These are phyloP conservation scores for Fringilla coelebs DNA, from an alignment of 2,797 vertebrate species.

Conservation along the genomic window DNA sequence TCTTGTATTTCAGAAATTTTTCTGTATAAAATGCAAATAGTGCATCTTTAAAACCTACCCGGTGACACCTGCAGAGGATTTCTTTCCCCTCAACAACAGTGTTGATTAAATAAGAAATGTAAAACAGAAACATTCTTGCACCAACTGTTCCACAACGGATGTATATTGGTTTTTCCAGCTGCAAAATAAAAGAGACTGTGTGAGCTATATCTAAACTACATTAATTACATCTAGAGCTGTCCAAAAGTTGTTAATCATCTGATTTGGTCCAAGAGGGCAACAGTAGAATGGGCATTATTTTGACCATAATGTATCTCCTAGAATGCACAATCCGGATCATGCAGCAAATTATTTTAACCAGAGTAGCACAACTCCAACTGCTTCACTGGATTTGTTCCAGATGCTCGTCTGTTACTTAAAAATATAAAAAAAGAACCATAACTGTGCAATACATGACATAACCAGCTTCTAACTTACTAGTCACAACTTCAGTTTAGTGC, in stretches of 20 bases:
- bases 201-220: neutral
- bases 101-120: slow-evolving; percentile 88
- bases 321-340: neutral
- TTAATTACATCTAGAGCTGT: neutral
- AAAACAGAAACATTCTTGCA: slow-evolving; percentile 90
- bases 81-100: slow-evolving; percentile 85
- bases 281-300: neutral
- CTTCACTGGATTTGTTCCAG: neutral
- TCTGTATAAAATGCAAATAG: neutral
- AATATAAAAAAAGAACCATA: neutral
- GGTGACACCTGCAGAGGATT: slow-evolving; percentile 93
- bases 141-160: slow-evolving; percentile 88
- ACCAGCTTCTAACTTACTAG: neutral
- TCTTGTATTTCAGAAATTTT: neutral
- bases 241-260: neutral
- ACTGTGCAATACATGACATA: neutral
- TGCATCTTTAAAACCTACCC: slow-evolving; percentile 74
- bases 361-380: neutral
- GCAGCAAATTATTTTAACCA: neutral
- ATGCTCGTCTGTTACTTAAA: neutral
- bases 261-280: neutral
- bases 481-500: neutral
- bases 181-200: neutral
- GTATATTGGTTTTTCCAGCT: slow-evolving; percentile 85
- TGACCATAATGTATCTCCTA: neutral